A percentile compares a stretch with the other conserved stretches of the same genome.
Conservation (phyloP, 2,113 vertebrate genomes). For the Cyphomyrus discorhynchus region DNA sequence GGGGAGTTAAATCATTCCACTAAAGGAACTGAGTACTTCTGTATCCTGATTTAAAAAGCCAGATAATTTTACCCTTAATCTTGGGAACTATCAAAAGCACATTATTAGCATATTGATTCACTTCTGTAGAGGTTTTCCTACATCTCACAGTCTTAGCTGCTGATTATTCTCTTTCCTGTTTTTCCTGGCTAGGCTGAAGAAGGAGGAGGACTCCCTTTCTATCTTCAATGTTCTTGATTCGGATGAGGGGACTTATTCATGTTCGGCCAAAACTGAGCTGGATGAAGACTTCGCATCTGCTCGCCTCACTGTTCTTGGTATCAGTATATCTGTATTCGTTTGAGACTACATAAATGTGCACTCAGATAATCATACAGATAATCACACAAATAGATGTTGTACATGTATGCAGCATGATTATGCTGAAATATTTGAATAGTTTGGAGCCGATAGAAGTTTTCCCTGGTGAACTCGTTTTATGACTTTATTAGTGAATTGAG, state of each 20-base stretch:
- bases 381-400: background rate
- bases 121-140: background rate
- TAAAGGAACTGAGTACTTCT: background rate
- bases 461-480: background rate
- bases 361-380: background rate
- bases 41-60: background rate
- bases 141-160: background rate
- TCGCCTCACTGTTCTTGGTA: constrained; percentile 86
- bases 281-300: constrained; percentile 83
- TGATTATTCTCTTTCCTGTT: background rate
- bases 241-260: constrained; percentile 84
- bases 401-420: background rate
- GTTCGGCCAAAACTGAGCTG: constrained; percentile 78
- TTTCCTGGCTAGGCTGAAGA: constrained; percentile 67
- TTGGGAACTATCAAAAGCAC: background rate
- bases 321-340: background rate
- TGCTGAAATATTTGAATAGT: background rate
- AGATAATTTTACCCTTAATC: background rate
- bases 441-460: background rate
- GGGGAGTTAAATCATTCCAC: background rate
- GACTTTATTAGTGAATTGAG: background rate
- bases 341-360: background rate
- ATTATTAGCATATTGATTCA: background rate
- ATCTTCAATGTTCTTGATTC: constrained; percentile 73
- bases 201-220: constrained; percentile 74